Evolutionary conservation across 2,113 vertebrate species (phyloP).

Genomic region (Amphiprion percula): DNA sequence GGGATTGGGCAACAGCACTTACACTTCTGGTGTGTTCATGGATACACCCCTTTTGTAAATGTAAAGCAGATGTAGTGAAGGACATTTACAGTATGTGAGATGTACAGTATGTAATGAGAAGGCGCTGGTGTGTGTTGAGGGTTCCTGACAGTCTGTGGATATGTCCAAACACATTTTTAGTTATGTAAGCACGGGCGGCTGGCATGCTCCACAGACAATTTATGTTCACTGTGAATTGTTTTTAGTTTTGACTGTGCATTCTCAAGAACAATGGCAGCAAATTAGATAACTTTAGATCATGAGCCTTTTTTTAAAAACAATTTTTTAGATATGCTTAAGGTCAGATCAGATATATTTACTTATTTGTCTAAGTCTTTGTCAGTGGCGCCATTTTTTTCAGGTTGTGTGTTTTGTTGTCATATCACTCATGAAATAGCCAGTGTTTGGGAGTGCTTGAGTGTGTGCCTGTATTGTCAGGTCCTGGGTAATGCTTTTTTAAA

Average conservation of each 20-base stretch:
- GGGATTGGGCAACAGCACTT: slow-evolving; percentile 17
- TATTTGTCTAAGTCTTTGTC: not conserved
- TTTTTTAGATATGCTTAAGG: not conserved
- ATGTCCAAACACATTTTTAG: slow-evolving; percentile 77
- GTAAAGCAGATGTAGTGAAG: slow-evolving; percentile 61
- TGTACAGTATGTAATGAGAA: slow-evolving; percentile 22
- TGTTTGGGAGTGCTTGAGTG: not conserved
- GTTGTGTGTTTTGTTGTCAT: not conserved
- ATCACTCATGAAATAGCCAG: not conserved
- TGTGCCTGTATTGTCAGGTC: slow-evolving; percentile 7
- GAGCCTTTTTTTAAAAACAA: not conserved
- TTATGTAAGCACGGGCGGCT: slow-evolving; percentile 64
- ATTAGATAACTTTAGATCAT: not conserved
- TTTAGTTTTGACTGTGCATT: slow-evolving; percentile 30
- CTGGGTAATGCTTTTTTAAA: not conserved
- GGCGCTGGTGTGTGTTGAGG: slow-evolving; percentile 40
- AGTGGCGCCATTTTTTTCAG: not conserved
- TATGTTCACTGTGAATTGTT: slow-evolving; percentile 55
- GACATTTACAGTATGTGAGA: slow-evolving; percentile 32
- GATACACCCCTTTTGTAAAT: slow-evolving; percentile 41
- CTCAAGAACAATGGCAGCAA: not conserved
- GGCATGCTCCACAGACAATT: slow-evolving; percentile 40
- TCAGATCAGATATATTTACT: not conserved
- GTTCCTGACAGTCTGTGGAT: slow-evolving; percentile 63
- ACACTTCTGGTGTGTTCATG: slow-evolving; percentile 13